These are phyloP conservation scores for Vandiemenella viatica DNA, from an alignment of 2,888 invertebrate genomes.

Conservation along the genomic window DNA sequence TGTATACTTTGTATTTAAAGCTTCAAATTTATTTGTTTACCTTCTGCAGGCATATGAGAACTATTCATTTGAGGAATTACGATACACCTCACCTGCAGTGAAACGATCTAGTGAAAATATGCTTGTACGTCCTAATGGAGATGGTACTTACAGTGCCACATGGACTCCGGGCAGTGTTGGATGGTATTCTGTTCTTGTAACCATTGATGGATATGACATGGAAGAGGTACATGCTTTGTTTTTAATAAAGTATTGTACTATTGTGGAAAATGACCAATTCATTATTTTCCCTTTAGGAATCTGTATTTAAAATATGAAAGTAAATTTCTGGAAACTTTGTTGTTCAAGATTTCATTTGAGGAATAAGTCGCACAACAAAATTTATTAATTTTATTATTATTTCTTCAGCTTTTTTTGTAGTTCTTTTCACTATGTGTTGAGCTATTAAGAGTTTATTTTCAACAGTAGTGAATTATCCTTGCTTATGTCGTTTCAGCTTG, in stretches of 20 bases:
- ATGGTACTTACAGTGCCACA: conserved; percentile 67
- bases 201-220: conserved; percentile 69
- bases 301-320: too few species aligned
- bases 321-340: too few species aligned
- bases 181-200: conserved; percentile 71
- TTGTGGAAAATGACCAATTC: neutral
- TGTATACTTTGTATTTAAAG: too few species aligned
- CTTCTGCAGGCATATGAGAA: conserved; percentile 60
- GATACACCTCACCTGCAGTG: conserved; percentile 52
- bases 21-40: conserved; percentile 3
- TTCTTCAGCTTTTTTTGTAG: too few species aligned
- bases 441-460: too few species aligned
- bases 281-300: conserved; percentile 2
- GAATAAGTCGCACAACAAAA: too few species aligned
- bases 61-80: conserved; percentile 89
- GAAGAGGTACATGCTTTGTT: conserved; percentile 37
- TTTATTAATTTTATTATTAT: too few species aligned
- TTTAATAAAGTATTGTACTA: neutral
- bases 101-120: conserved; percentile 64
- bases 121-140: conserved; percentile 57
- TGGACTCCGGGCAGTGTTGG: conserved; percentile 92
- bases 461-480: too few species aligned
- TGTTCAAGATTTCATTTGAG: too few species aligned
- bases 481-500: too few species aligned
- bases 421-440: too few species aligned